Conservation (phyloP, 1,140 invertebrate genomes). For the Asobara japonica region DNA sequence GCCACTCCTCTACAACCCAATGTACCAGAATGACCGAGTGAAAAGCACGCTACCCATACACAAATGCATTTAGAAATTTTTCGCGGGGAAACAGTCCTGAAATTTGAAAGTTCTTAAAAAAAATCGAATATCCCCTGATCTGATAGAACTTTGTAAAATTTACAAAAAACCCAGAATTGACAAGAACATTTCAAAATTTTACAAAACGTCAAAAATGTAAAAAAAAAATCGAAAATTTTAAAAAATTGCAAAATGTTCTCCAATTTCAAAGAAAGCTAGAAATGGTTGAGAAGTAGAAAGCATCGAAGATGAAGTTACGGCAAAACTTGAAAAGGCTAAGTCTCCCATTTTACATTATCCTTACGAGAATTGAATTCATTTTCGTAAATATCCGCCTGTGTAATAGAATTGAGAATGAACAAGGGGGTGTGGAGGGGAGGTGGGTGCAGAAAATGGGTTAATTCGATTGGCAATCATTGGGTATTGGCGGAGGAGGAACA, state of each 20-base stretch:
- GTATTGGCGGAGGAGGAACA: not conserved
- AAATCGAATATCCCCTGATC: too few species aligned
- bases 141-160: too few species aligned
- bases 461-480: constrained; percentile 10
- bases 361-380: not conserved
- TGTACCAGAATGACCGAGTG: not conserved
- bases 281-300: too few species aligned
- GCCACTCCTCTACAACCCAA: not conserved
- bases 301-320: too few species aligned
- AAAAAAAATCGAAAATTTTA: too few species aligned
- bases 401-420: not conserved
- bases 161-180: too few species aligned
- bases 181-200: too few species aligned
- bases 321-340: too few species aligned
- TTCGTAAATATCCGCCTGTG: constrained; percentile 1
- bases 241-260: too few species aligned
- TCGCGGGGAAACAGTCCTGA: not conserved
- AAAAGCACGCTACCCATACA: not conserved
- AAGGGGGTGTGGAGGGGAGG: not conserved
- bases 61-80: not conserved
- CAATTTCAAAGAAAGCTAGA: too few species aligned
- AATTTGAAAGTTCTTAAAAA: too few species aligned
- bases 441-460: not conserved
- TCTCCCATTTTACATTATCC: not conserved
- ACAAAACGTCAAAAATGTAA: too few species aligned